phyloP scores from a whole-genome alignment of 2,888 invertebrate species.

The Microdon myrmicae region DNA sequence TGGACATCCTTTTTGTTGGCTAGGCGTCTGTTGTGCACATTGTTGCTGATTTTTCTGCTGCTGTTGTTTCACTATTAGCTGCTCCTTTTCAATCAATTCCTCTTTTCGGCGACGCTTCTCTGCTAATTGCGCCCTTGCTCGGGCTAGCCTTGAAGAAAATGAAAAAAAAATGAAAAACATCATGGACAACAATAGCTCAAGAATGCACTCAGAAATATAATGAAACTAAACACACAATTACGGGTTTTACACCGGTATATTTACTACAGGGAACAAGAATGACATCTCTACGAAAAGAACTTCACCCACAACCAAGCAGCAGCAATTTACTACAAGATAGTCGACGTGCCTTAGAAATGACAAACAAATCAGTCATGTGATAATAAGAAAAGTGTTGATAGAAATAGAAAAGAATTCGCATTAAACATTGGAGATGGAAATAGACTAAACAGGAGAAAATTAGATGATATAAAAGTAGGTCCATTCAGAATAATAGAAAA shows the following conservation, averaged over 20 bases:
- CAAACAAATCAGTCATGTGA: conserved; percentile 23
- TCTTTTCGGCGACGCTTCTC: too few relatives aligned
- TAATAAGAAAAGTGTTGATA: conserved; percentile 24
- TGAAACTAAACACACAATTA: conserved; percentile 34
- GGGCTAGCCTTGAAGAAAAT: too few relatives aligned
- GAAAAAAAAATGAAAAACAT: conserved; percentile 20
- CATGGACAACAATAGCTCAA: conserved; percentile 34
- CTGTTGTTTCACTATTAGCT: too few relatives aligned
- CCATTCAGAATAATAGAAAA: conserved; percentile 23
- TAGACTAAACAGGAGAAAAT: conserved; percentile 31
- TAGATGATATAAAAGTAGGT: conserved; percentile 33
- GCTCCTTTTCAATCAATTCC: too few relatives aligned
- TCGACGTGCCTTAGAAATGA: conserved; percentile 24
- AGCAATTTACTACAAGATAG: conserved; percentile 15
- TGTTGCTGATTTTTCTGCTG: too few relatives aligned
- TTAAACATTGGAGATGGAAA: conserved; percentile 37
- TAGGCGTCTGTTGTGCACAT: too few relatives aligned
- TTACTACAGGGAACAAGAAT: conserved; percentile 17
- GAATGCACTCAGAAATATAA: conserved; percentile 35
- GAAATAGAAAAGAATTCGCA: conserved; percentile 21
- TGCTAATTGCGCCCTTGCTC: too few relatives aligned
- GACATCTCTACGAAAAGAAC: conserved; percentile 18
- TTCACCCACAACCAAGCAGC: conserved; percentile 4
- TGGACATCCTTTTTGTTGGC: too few relatives aligned
- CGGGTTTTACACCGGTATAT: conserved; percentile 27